Evolutionary conservation across 2,888 invertebrate species (phyloP), one percentile per base, ranked within the genome.

Genomic region (Agriopis marginaria): DNA sequence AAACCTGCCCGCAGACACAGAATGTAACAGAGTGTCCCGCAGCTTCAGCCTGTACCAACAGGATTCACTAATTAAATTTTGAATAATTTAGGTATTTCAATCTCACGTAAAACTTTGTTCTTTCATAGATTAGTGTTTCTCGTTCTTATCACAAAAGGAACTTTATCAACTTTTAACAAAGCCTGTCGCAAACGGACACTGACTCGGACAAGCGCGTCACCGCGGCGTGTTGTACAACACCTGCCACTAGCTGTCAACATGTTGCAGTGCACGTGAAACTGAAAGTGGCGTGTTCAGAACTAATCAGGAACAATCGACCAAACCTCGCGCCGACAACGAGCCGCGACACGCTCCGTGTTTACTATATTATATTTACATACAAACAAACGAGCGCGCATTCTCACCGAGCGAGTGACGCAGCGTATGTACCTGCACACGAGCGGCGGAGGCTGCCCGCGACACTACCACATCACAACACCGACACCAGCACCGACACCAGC

Each of bases 381-480:
- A 75, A 68, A 71, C 64, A 75, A 65, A 68, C 59, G 50, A 66
- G 63, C 42, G 55, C 40, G 68, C 63, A 63, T 60, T 63, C 49
- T 68, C 58, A 70, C 62, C 47, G 55, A 53, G 40, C 61, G 9
- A 40, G 8, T 39, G 0, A 6, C 17, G 51, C 11, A 12, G 6
- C 10, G 11, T 5, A 7, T 49, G 5, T 71, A 63, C 71, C 71
- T 71, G 39, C n/a, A 14, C 17, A 44, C 7, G 32, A 42, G 3
- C n/a, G 7, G 50, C 55, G n/a, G 23, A 5, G 3, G 55, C 49
- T 12, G 23, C 42, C 69, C 39, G 39, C 12, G 44, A 17, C 66
- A 64, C 63, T 51, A 64, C 47, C 72, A 67, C 70, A 68, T 68
- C 74, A 70, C 74, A 59, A 47, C 72, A 70, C 73, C 47, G 50